These are phyloP conservation scores for Muscina levida DNA, from an alignment of 2,888 invertebrate genomes.

Conservation along the genomic window DNA sequence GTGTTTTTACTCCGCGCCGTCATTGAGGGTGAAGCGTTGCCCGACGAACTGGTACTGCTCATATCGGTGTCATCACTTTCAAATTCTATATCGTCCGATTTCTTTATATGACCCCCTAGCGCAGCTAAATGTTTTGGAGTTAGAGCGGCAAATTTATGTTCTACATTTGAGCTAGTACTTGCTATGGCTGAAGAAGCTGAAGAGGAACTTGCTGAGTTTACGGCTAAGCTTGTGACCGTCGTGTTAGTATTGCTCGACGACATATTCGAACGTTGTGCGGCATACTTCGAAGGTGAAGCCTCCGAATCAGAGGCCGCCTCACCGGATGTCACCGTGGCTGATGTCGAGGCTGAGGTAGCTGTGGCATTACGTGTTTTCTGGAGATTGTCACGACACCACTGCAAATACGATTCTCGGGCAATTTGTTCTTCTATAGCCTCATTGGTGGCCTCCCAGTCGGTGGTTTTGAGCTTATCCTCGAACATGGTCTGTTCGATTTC, in stretches of 20 bases:
- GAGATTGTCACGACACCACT: slow-evolving; percentile 87
- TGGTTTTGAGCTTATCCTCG: slow-evolving; percentile 92
- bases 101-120: slow-evolving; percentile 29
- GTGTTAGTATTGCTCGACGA: slow-evolving; percentile 55
- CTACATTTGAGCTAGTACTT: slow-evolving; percentile 53
- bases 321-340: slow-evolving; percentile 75
- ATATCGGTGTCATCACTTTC: slow-evolving; percentile 79
- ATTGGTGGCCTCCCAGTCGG: slow-evolving; percentile 95
- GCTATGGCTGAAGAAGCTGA: slow-evolving; percentile 31
- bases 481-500: slow-evolving; percentile 94
- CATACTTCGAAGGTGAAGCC: slow-evolving; percentile 76
- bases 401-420: slow-evolving; percentile 90
- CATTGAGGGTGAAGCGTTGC: slow-evolving; percentile 71
- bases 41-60: slow-evolving; percentile 78
- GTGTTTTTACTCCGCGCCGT: slow-evolving; percentile 69
- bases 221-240: slow-evolving; percentile 54
- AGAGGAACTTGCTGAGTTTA: slow-evolving; percentile 34
- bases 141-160: slow-evolving; percentile 58
- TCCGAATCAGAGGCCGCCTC: slow-evolving; percentile 74
- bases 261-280: slow-evolving; percentile 68
- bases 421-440: slow-evolving; percentile 94
- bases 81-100: slow-evolving; percentile 68
- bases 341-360: slow-evolving; percentile 65
- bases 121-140: slow-evolving; percentile 69
- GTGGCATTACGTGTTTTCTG: slow-evolving; percentile 78